These are phyloP conservation scores for Phylloscopus trochiloides DNA, from an alignment of 2,113 vertebrate species.

Conservation along the genomic window DNA sequence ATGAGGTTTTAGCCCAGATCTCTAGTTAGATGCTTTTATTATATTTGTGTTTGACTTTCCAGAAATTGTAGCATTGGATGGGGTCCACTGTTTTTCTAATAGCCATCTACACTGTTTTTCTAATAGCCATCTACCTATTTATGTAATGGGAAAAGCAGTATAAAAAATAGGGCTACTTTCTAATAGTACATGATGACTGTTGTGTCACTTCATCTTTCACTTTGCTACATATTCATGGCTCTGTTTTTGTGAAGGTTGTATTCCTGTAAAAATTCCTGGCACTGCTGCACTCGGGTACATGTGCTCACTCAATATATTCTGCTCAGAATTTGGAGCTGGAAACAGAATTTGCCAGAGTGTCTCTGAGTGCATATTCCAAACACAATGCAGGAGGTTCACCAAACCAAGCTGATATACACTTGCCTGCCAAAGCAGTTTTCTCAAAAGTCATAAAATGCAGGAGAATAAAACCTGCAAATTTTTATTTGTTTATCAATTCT, in stretches of 20 bases:
- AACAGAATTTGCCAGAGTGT: not conserved
- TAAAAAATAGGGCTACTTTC: not conserved
- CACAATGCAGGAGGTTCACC: not conserved
- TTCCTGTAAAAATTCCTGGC: slow-evolving; percentile 23
- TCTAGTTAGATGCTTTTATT: not conserved
- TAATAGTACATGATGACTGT: not conserved
- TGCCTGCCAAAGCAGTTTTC: slow-evolving; percentile 32
- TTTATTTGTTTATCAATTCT: slow-evolving; percentile 56
- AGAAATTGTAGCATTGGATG: not conserved
- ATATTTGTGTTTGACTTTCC: not conserved
- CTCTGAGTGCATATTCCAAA: not conserved
- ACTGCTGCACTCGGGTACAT: not conserved
- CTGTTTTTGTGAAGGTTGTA: slow-evolving; percentile 5
- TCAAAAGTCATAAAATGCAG: slow-evolving; percentile 27
- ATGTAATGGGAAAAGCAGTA: not conserved
- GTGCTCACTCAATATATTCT: not conserved
- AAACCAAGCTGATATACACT: slow-evolving; percentile 5
- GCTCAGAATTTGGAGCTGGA: slow-evolving; percentile 30
- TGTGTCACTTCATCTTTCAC: not conserved
- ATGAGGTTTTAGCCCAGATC: not conserved
- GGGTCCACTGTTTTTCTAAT: not conserved
- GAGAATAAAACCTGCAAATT: slow-evolving; percentile 38
- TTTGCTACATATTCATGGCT: not conserved
- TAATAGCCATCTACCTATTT: not conserved
- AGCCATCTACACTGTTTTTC: not conserved